phyloP scores from a whole-genome alignment of 2,888 invertebrate genomes.

The Catocala nupta region DNA sequence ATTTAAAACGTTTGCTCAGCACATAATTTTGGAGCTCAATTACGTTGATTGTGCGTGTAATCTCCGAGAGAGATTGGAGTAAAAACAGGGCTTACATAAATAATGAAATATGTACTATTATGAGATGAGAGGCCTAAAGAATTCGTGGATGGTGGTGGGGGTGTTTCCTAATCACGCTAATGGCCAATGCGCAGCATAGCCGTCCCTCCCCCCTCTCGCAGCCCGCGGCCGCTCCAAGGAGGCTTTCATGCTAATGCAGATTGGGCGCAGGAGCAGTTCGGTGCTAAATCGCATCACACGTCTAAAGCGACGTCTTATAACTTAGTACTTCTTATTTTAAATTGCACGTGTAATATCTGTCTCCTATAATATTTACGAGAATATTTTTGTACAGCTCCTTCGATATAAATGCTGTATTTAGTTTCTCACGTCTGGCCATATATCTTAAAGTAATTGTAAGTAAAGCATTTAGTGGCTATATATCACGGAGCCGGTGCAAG shows the following conservation, averaged over 20 bases:
- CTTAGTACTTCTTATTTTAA: constrained; percentile 34
- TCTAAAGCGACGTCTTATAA: constrained; percentile 58
- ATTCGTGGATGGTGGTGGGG: constrained; percentile 77
- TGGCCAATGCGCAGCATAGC: constrained; percentile 84
- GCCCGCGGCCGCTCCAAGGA: constrained; percentile 57
- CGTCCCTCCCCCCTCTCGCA: constrained; percentile 47
- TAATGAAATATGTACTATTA: constrained; percentile 87
- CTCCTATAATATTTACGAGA: constrained; percentile 8
- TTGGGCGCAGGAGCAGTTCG: constrained; percentile 77
- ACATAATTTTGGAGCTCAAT: constrained; percentile 51
- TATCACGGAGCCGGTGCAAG: constrained; percentile 64
- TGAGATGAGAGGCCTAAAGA: constrained; percentile 85
- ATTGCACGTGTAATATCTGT: constrained; percentile 1
- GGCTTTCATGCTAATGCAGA: constrained; percentile 83
- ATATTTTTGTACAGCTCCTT: constrained; percentile 9
- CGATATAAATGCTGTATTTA: constrained; percentile 37
- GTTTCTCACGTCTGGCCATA: constrained; percentile 63
- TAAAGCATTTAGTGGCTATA: constrained; percentile 69
- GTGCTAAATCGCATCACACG: constrained; percentile 78
- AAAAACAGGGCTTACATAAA: constrained; percentile 84
- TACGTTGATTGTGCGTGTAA: constrained; percentile 74
- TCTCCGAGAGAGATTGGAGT: constrained; percentile 72
- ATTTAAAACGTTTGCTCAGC: constrained; percentile 43
- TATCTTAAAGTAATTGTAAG: constrained; percentile 69
- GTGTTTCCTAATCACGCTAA: constrained; percentile 86